A percentile compares a stretch with the other conserved stretches of the same genome.
These are phyloP conservation scores for Bos javanicus DNA, from an alignment of 2,113 vertebrate species.

Conservation along the genomic window DNA sequence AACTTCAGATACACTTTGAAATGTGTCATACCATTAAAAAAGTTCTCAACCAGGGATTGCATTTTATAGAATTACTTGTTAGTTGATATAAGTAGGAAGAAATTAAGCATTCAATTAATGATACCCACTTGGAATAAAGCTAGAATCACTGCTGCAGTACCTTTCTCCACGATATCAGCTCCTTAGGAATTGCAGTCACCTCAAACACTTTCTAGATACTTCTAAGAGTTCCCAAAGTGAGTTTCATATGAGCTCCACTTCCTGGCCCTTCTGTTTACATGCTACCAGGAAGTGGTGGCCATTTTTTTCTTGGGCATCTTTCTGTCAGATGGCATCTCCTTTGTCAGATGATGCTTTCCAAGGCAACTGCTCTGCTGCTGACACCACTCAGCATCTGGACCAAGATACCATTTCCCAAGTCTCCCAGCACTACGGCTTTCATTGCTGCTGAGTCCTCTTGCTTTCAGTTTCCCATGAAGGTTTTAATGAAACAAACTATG, in stretches of 20 bases:
- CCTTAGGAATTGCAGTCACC: not conserved
- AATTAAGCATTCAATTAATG: not conserved
- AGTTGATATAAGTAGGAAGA: constrained; percentile 5
- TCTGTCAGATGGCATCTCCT: not conserved
- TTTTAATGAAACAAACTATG: not conserved
- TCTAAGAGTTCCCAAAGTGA: not conserved
- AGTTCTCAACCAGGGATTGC: not conserved
- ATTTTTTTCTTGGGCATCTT: not conserved
- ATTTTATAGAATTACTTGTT: constrained; percentile 6
- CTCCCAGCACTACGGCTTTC: not conserved
- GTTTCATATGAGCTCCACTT: not conserved
- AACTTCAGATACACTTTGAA: not conserved
- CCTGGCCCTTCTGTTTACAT: not conserved
- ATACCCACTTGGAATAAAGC: not conserved
- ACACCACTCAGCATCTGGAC: too few species aligned
- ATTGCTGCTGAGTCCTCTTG: not conserved
- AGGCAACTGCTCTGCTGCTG: not conserved
- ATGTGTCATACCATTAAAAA: not conserved
- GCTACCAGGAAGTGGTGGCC: not conserved
- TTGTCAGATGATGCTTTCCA: not conserved
- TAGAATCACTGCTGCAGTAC: not conserved
- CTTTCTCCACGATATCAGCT: not conserved
- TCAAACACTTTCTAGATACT: not conserved
- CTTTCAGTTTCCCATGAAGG: not conserved
- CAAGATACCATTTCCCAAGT: not conserved